phyloP scores from a whole-genome alignment of 2,888 invertebrate genomes.

The Epinotia demarniana region DNA sequence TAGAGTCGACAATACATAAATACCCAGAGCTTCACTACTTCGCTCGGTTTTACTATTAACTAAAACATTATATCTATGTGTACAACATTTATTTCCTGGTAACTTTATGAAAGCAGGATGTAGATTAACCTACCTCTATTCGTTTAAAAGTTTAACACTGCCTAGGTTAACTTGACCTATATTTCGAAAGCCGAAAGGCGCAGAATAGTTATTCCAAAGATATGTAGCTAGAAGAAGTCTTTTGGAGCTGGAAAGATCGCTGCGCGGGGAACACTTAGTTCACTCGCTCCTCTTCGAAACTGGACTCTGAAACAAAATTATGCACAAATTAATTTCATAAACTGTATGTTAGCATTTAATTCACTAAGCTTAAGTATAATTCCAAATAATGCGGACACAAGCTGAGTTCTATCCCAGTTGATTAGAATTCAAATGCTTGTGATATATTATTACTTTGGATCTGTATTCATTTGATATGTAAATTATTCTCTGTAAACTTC shows the following conservation, averaged over 20 bases:
- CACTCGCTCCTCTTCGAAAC: constrained; percentile 61
- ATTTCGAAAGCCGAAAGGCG: constrained; percentile 38
- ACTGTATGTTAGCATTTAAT: background rate
- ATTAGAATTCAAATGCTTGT: no score
- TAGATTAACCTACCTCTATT: constrained; percentile 27
- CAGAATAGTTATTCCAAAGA: constrained; percentile 54
- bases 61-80: constrained; percentile 51
- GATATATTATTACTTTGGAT: no score
- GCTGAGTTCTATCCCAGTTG: no score
- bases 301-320: constrained; percentile 64
- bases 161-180: constrained; percentile 34
- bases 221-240: constrained; percentile 67
- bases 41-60: constrained; percentile 2
- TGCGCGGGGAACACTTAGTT: constrained; percentile 56
- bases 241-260: constrained; percentile 43
- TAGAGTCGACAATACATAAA: constrained; percentile 49
- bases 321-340: background rate
- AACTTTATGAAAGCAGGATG: constrained; percentile 27
- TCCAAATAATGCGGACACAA: no score
- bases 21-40: constrained; percentile 12
- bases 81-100: constrained; percentile 48
- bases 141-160: constrained; percentile 42
- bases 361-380: no score
- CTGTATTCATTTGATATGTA: background rate
- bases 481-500: background rate